Conservation (phyloP, 1,140 invertebrate species). For the Drosophila repletoides region DNA sequence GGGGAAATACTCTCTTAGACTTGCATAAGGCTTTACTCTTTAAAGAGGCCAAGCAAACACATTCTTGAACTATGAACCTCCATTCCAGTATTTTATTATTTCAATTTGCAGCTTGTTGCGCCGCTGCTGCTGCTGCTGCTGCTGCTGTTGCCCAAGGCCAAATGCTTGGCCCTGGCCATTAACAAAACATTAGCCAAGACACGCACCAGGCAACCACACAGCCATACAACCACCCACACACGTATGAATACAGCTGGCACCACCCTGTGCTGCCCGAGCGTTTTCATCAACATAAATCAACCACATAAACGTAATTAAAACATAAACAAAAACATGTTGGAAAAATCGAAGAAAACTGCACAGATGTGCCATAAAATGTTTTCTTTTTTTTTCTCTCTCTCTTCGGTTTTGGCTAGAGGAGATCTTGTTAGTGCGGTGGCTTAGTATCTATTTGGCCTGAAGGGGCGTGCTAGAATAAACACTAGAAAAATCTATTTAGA, state of each 20-base stretch:
- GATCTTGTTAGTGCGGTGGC: background rate
- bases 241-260: conserved; percentile 20
- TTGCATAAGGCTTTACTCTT: background rate
- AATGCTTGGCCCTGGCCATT: conserved; percentile 9
- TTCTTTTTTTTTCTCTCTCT: background rate
- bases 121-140: no score
- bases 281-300: conserved; percentile 65
- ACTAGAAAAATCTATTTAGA: conserved; percentile 24
- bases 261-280: background rate
- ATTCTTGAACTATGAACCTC: no score
- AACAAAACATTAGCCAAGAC: conserved; percentile 23
- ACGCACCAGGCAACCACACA: conserved; percentile 1
- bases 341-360: conserved; percentile 50
- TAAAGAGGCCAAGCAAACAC: no score
- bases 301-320: conserved; percentile 73
- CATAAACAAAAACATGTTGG: conserved; percentile 58
- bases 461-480: conserved; percentile 14
- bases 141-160: conserved; percentile 14
- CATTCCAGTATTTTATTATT: background rate
- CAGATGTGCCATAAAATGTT: conserved; percentile 59
- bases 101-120: background rate
- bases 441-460: conserved; percentile 4
- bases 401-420: background rate
- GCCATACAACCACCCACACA: background rate
- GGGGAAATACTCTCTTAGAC: no score